Conservation (phyloP, 2,113 vertebrate genomes). For the Pangasianodon gigas region DNA sequence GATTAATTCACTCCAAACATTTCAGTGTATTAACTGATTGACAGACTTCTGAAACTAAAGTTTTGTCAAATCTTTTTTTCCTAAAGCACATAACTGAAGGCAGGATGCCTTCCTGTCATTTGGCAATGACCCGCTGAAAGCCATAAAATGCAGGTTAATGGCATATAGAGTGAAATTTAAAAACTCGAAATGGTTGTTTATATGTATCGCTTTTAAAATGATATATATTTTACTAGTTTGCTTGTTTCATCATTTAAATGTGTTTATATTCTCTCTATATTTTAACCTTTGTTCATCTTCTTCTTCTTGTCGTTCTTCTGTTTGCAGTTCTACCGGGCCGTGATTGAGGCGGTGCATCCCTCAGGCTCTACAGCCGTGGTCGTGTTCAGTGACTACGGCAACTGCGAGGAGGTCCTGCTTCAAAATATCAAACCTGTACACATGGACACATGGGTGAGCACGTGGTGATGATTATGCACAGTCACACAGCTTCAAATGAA, state of each 20-base stretch:
- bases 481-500: not conserved
- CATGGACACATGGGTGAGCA: conserved; percentile 86
- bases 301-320: not conserved
- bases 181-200: conserved; percentile 2
- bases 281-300: not conserved
- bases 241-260: not conserved
- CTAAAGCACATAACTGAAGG: not conserved
- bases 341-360: conserved; percentile 94
- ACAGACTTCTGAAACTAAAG: not conserved
- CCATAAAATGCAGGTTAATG: not conserved
- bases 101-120: not conserved
- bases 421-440: conserved; percentile 90
- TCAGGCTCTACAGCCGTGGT: conserved; percentile 96
- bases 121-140: not conserved
- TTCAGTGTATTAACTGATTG: not conserved
- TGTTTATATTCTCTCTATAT: not conserved
- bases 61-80: not conserved
- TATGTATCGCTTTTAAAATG: not conserved
- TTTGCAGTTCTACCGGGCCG: conserved; percentile 90
- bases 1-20: not conserved
- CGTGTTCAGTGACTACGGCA: conserved; percentile 95
- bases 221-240: not conserved
- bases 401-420: conserved; percentile 97
- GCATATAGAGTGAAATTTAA: not conserved
- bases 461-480: not conserved